Percentiles rank a stretch among this genome's conserved stretches.
These are phyloP conservation scores for Glyptemys insculpta DNA, from an alignment of 2,797 vertebrate genomes.

Conservation along the genomic window DNA sequence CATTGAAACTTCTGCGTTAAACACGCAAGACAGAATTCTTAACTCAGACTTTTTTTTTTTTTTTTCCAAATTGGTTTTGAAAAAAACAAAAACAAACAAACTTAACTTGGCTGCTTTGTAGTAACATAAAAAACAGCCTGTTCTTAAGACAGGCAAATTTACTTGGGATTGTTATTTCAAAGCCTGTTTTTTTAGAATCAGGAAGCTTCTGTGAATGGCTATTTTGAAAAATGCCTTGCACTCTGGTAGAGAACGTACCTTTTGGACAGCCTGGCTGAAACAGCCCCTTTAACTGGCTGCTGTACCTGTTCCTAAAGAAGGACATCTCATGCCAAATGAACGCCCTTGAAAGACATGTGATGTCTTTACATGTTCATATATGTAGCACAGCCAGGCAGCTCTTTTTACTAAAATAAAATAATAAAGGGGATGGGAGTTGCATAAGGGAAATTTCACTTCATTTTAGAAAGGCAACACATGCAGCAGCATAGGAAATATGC, in stretches of 20 bases:
- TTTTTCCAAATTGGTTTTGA: background rate
- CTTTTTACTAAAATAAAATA: background rate
- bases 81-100: too few relatives aligned
- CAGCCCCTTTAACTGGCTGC: background rate
- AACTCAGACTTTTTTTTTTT: slow-evolving; percentile 22
- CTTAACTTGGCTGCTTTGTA: background rate
- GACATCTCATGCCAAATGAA: background rate
- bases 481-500: background rate
- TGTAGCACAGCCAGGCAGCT: background rate
- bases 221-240: background rate
- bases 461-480: background rate
- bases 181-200: background rate
- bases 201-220: background rate
- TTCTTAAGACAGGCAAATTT: background rate
- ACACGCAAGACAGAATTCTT: slow-evolving; percentile 34
- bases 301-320: background rate
- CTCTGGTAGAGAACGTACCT: background rate
- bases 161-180: background rate
- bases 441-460: background rate
- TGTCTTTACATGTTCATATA: background rate
- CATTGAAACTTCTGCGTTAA: slow-evolving; percentile 71
- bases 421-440: background rate
- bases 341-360: background rate
- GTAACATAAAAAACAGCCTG: background rate
- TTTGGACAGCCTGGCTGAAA: background rate